Evolutionary conservation across 2,797 vertebrate species (phyloP).

Genomic region (Echiichthys vipera): DNA sequence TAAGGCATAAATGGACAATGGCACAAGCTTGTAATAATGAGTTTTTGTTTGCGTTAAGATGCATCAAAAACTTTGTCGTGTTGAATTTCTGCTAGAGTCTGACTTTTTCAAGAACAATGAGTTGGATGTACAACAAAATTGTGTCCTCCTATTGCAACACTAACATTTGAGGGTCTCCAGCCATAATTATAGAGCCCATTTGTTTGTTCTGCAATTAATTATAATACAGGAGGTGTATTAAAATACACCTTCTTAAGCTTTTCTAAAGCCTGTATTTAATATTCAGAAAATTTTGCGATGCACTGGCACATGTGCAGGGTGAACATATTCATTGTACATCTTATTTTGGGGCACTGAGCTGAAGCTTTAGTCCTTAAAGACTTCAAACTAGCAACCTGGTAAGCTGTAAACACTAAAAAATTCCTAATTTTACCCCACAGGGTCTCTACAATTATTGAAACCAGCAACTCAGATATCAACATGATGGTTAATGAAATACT

Average conservation of each 20-base stretch:
- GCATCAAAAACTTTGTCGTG: not conserved
- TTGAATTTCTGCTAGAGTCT: not conserved
- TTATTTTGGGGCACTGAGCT: not conserved
- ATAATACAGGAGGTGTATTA: not conserved
- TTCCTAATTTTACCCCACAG: not conserved
- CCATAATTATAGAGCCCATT: not conserved
- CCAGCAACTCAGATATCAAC: not conserved
- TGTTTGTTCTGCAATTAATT: not conserved
- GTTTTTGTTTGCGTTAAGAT: too few species aligned
- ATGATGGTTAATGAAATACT: not conserved
- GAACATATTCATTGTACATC: not conserved
- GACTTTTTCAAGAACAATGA: not conserved
- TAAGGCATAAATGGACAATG: slow-evolving; percentile 70
- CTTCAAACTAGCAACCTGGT: not conserved
- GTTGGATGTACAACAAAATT: not conserved
- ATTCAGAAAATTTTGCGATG: not conserved
- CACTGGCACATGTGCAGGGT: not conserved
- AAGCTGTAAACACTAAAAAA: not conserved
- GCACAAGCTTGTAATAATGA: slow-evolving; percentile 83
- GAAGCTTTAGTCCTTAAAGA: slow-evolving; percentile 8
- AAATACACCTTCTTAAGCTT: not conserved
- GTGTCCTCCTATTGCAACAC: not conserved
- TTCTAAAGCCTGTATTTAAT: not conserved
- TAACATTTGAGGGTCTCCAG: not conserved
- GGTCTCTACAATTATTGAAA: slow-evolving; percentile 12